These are phyloP conservation scores for Holothuria glaberrima DNA, from an alignment of 35 echinoderm and acorn worm genomes.

Conservation along the genomic window DNA sequence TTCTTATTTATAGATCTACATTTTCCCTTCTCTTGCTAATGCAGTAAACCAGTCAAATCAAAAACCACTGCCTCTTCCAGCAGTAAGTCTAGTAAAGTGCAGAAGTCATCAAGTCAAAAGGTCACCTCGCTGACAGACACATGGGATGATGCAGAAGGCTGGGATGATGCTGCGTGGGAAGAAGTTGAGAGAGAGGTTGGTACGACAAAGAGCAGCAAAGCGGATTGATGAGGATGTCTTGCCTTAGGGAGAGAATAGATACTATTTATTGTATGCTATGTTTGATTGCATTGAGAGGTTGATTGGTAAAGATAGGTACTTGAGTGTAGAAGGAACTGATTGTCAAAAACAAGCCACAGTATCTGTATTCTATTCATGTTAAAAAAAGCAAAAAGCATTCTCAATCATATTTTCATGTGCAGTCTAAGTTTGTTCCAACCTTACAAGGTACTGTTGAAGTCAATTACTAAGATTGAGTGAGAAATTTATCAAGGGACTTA, in stretches of 20 bases:
- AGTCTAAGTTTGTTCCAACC: too few relatives aligned
- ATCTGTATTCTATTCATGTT: too few relatives aligned
- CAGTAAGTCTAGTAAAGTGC: not conserved
- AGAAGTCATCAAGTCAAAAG: not conserved
- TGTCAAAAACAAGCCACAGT: not conserved
- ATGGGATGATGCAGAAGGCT: constrained; percentile 95
- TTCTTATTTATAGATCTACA: too few relatives aligned
- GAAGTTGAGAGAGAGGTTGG: constrained; percentile 73
- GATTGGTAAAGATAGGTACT: not conserved
- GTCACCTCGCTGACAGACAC: constrained; percentile 84
- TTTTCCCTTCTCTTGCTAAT: not conserved
- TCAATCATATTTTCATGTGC: too few relatives aligned
- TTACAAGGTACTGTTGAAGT: too few relatives aligned
- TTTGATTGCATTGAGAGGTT: not conserved
- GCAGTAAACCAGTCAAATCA: not conserved
- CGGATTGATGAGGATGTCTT: constrained; percentile 59
- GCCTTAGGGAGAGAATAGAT: not conserved
- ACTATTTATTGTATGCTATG: constrained; percentile 48
- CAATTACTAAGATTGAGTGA: too few relatives aligned
- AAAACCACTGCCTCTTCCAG: not conserved
- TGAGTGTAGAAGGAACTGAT: not conserved
- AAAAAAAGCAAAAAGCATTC: too few relatives aligned
- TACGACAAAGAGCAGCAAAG: constrained; percentile 42
- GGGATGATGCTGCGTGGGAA: constrained; percentile 98
- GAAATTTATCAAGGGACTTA: too few relatives aligned